These are phyloP conservation scores for Stictocephala bisonia DNA, from an alignment of 2,888 invertebrate species.

Conservation along the genomic window DNA sequence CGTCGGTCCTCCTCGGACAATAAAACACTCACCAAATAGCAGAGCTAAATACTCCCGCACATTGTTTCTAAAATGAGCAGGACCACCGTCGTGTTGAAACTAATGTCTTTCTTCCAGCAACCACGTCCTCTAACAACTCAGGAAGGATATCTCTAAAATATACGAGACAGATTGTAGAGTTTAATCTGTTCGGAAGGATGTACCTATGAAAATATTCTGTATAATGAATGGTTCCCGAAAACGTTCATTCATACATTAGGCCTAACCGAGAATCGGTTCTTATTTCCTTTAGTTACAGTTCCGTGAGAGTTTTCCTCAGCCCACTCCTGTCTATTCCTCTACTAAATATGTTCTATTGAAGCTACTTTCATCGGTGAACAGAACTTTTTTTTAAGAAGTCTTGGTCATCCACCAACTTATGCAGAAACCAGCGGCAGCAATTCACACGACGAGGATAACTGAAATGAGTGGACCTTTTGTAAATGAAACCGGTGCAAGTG, in stretches of 20 bases:
- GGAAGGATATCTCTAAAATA: not conserved
- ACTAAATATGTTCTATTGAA: not conserved
- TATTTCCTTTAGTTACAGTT: not conserved
- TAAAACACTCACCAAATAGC: constrained; percentile 2
- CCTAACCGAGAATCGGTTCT: constrained; percentile 1
- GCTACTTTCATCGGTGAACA: no score
- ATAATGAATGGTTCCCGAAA: not conserved
- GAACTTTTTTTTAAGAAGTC: no score
- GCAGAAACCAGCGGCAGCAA: no score
- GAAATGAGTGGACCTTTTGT: not conserved
- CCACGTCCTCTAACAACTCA: not conserved
- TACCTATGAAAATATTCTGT: not conserved
- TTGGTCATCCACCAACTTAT: not conserved
- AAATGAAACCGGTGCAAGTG: not conserved
- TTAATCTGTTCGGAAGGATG: not conserved
- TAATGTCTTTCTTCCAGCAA: not conserved
- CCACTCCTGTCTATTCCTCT: not conserved
- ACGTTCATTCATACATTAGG: not conserved
- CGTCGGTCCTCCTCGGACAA: constrained; percentile 5
- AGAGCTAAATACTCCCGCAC: not conserved
- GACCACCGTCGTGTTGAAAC: not conserved
- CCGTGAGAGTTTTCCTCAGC: not conserved
- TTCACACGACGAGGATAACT: no score
- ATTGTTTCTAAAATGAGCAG: not conserved
- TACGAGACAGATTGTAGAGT: no score